Evolutionary conservation across 1,140 invertebrate species (phyloP), one percentile per base, ranked within the genome.

Genomic region (Drosophila santomea): DNA sequence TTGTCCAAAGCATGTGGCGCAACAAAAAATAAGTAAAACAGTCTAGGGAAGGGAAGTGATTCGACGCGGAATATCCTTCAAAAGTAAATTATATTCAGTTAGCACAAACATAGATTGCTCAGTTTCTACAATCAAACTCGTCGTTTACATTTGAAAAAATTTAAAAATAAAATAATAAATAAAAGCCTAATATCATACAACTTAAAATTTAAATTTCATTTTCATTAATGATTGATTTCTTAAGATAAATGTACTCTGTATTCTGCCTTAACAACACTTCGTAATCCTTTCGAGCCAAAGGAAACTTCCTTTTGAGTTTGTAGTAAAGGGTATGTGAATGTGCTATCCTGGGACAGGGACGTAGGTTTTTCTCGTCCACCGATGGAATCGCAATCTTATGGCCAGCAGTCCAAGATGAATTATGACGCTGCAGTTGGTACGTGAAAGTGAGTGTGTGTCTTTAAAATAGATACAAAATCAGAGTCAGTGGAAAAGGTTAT

Each of bases 1-100:
- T 51, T 85, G 81, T 86, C 81, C 78, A 48, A 55, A 51, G 39
- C 74, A 80, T 55, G 76, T 72, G 82, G 67, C 68, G 60, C 71
- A 28, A 52, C 68, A 77, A 72, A 71, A 68, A 67, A 25, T 43
- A 43, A 35, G n/a, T 41, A 14, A 11, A 15, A 20, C 5, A 10
- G 10, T 11, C 32, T 8, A 32, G 12, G 14, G 38, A 39, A 12
- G 15, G 12, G 20, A 52, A 35, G 32, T 0, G 11, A 15, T 36
- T 11, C 15, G 20, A 58, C 52, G 14, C 3, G 4, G 5, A 5
- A 61, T 73, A 39, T 41, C 41, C 15, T n/a, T 39, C n/a, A 39
- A 39, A 25, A 25, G 25, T 25, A 25, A 25, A 14, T n/a, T 39
- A 4, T 39, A 14, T 39, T 5, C 12, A 39, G 32, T 8, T 32